Conservation (phyloP, 2,888 invertebrate genomes). For the Protonemura montana region DNA sequence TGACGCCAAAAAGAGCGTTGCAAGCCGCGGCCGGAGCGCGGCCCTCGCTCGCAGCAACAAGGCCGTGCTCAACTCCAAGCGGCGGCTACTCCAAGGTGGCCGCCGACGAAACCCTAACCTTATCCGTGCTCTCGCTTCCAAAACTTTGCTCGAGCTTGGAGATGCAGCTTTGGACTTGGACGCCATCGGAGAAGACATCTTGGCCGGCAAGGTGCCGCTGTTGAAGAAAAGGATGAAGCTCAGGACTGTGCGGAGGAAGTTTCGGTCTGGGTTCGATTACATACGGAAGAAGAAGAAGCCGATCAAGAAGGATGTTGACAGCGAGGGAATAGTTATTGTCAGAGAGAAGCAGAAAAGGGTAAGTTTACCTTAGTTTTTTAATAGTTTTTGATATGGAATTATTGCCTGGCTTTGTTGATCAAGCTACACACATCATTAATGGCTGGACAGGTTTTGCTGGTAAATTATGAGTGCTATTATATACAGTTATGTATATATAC, state of each 20-base stretch:
- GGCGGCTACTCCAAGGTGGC: constrained; percentile 55
- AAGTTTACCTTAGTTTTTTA: too few species aligned
- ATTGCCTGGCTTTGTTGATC: too few species aligned
- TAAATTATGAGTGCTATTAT: too few species aligned
- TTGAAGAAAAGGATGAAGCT: constrained; percentile 66
- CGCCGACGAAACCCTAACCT: constrained; percentile 51
- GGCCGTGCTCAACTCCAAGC: constrained; percentile 57
- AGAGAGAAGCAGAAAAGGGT: constrained; percentile 48
- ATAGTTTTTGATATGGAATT: too few species aligned
- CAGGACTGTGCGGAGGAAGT: constrained; percentile 74
- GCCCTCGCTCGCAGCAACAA: constrained; percentile 58
- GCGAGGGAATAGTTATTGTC: constrained; percentile 36
- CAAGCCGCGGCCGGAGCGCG: constrained; percentile 55
- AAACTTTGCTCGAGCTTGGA: constrained; percentile 42
- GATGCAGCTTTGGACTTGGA: constrained; percentile 18
- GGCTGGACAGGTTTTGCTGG: too few species aligned
- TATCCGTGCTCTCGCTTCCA: constrained; percentile 53
- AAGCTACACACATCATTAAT: too few species aligned
- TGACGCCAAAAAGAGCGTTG: constrained; percentile 47
- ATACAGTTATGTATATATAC: too few species aligned
- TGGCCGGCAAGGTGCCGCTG: constrained; percentile 31
- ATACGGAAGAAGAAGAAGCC: constrained; percentile 88
- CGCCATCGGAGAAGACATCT: not conserved
- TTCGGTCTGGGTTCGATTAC: constrained; percentile 87
- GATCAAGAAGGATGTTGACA: constrained; percentile 64